Evolutionary conservation across 2,888 invertebrate species (phyloP).

Genomic region (Amphipyra tragopoginis): DNA sequence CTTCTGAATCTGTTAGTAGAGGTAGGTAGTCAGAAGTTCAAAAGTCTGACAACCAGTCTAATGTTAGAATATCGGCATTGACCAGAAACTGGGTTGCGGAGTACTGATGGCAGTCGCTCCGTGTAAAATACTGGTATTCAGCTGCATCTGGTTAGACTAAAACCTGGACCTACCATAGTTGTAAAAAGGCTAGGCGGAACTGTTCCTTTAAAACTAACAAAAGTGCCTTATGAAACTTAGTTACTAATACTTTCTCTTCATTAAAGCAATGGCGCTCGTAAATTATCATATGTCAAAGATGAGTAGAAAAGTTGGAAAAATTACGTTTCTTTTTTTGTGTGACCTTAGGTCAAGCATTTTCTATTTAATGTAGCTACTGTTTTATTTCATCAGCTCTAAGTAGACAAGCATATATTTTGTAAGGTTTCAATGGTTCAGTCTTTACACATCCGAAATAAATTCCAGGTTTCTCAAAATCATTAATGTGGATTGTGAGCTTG

Average conservation of each 20-base stretch:
- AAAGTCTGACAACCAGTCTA: too few relatives aligned
- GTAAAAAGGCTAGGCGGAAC: too few relatives aligned
- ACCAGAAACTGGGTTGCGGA: too few relatives aligned
- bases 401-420: not conserved
- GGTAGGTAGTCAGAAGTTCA: too few relatives aligned
- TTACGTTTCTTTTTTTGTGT: not conserved
- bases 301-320: not conserved
- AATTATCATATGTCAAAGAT: conserved; percentile 1
- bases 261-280: not conserved
- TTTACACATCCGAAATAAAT: not conserved
- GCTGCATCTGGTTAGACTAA: too few relatives aligned
- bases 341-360: not conserved
- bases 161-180: too few relatives aligned
- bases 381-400: not conserved
- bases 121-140: too few relatives aligned
- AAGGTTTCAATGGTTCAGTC: not conserved
- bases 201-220: conserved; percentile 4
- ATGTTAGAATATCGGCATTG: too few relatives aligned
- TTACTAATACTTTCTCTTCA: conserved; percentile 18
- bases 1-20: too few relatives aligned
- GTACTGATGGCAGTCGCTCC: too few relatives aligned
- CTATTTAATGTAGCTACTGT: not conserved
- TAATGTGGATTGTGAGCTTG: too few relatives aligned
- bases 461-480: too few relatives aligned
- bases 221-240: not conserved